Conservation (phyloP, 2,797 vertebrate species). For the Enoplosus armatus region DNA sequence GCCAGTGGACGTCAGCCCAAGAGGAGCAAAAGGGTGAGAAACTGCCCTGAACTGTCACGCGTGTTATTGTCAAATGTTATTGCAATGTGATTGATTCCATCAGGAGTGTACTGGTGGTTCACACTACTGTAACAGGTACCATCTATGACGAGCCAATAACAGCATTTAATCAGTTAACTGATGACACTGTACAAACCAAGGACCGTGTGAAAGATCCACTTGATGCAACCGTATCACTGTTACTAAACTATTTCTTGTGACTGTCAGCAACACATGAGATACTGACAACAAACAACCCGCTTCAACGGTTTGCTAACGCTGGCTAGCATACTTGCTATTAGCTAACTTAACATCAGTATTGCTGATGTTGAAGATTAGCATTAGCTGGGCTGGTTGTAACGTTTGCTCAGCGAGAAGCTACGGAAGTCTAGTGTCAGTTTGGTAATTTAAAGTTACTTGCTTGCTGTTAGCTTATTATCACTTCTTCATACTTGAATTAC, state of each 20-base stretch:
- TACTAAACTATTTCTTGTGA: conserved; percentile 18
- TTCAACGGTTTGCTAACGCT: conserved; percentile 14
- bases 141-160: no score
- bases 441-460: background rate
- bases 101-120: background rate
- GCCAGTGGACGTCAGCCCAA: background rate
- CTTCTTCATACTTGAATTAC: no score
- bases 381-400: background rate
- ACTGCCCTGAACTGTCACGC: background rate
- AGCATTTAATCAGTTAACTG: background rate
- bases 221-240: background rate
- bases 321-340: conserved; percentile 17
- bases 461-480: fast-evolving
- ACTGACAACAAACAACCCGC: conserved; percentile 35
- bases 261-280: conserved; percentile 32
- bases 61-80: conserved; percentile 19
- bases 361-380: conserved; percentile 6
- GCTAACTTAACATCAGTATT: conserved; percentile 6
- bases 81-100: background rate
- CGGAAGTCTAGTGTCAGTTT: conserved; percentile 10
- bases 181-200: background rate
- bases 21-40: background rate
- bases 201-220: background rate
- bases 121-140: no score
- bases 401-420: background rate